Evolutionary conservation across 2,113 vertebrate genomes (phyloP).

Genomic region (Pygathrix nemaeus): DNA sequence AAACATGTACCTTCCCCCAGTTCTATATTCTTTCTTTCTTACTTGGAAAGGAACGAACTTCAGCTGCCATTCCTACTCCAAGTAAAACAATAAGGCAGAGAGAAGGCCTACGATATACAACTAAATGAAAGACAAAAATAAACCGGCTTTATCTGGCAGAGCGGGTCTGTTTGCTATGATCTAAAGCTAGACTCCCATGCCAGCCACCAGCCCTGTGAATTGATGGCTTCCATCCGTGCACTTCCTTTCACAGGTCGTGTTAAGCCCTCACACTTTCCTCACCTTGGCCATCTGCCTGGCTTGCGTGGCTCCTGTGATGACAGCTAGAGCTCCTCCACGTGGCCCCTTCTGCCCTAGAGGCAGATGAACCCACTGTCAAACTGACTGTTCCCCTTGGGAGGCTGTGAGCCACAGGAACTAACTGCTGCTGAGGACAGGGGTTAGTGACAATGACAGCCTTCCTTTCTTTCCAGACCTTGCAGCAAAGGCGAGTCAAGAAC

Average conservation of each 20-base stretch:
- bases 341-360: not conserved
- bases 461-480: not conserved
- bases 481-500: not conserved
- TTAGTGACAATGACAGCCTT: not conserved
- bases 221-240: not conserved
- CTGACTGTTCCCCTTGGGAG: not conserved
- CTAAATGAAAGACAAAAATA: slow-evolving; percentile 21
- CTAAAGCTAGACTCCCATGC: not conserved
- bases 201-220: not conserved
- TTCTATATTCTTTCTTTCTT: not conserved
- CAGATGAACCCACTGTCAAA: not conserved
- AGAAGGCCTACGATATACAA: not conserved
- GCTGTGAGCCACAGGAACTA: not conserved
- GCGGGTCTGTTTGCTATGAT: not conserved
- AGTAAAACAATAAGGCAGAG: not conserved
- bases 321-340: not conserved
- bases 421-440: not conserved
- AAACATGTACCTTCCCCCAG: not conserved
- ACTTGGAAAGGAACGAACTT: slow-evolving; percentile 20
- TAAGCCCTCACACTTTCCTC: slow-evolving; percentile 26
- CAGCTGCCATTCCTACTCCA: slow-evolving; percentile 25
- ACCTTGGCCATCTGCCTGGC: not conserved
- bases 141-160: not conserved
- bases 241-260: slow-evolving; percentile 30
- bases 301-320: slow-evolving; percentile 35